Evolutionary conservation across 2,888 invertebrate genomes (phyloP), one percentile per base, ranked within the genome.

Genomic region (Agapetus fuscipes): DNA sequence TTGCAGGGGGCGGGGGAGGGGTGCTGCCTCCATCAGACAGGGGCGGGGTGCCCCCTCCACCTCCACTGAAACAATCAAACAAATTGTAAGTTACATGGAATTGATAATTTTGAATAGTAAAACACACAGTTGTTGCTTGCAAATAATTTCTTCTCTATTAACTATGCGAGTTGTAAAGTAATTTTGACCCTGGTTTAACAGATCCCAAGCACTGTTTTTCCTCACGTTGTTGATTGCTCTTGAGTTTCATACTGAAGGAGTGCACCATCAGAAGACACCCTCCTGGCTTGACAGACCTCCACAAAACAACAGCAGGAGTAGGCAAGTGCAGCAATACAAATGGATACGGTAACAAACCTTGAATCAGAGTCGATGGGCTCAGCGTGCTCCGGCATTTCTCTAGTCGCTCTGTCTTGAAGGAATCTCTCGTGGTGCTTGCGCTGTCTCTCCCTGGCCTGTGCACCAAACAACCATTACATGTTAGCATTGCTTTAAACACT

Each of bases 311-410:
- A n/a, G n/a, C n/a, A n/a, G n/a, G n/a, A n/a, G n/a, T n/a, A n/a
- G n/a, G n/a, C n/a, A n/a, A n/a, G n/a, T n/a, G n/a, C n/a, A n/a
- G n/a, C n/a, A n/a, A n/a, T n/a, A n/a, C n/a, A n/a, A n/a, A n/a
- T n/a, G 9, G 9, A 9, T 9, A 20, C 12, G 26, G 14, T 41
- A 6, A 53, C 52, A 36, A 54, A 66, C 61, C 69, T 69, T 49
- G 76, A 76, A 53, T 82, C 81, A 31, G 81, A 81, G 53, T 84
- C 84, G 47, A 83, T 83, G 41, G 80, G 82, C 61, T 78, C 83
- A 34, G 78, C 79, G 59, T 80, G 79, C 48, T 74, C 71, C 29
- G 80, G 80, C 60, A 81, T 58, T 57, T 76, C 73, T 33, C 76
- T 64, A 33, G 68, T 60, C 6, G 76, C 76, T 52, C 70, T 71